Evolutionary conservation across 2,888 invertebrate genomes (phyloP), one percentile per base, ranked within the genome.

Genomic region (Torymus tubicola): DNA sequence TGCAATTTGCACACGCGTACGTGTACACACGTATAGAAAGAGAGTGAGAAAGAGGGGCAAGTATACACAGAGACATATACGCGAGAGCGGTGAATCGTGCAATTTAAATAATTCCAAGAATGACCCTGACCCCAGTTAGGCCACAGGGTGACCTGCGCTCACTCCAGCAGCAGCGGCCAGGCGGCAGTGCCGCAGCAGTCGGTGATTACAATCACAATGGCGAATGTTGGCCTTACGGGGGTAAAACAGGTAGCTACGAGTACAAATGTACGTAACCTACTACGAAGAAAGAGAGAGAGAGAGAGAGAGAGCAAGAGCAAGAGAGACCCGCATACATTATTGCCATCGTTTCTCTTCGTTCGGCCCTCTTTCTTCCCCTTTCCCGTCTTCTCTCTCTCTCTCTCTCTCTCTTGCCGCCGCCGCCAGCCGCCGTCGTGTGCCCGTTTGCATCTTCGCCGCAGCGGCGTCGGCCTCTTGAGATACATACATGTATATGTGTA

Each of bases 201-300:
- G 83, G 84, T 78, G 87, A 87, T 87, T 87, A 86, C 84, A 87
- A 87, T 87, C 86, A 87, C 87, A 87, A 88, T 88, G 85, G 85
- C 80, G 65, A 83, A 50, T 64, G 78, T 24, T 60, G 61, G 74
- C 75, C 64, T 76, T 64, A 65, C 81, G 82, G 78, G 87, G 87
- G 87, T 85, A 87, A 87, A 87, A 87, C 87, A 87, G 87, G 87
- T 87, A 87, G 87, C 87, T 82, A 82, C 82, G 82, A 82, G 82
- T 82, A 82, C 82, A 82, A 82, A 82, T 80, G 82, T 82, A 82
- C 72, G 76, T 74, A 80, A 76, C 78, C 81, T 79, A 75, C 77
- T 77, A 69, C 72, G 70, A 65, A 13, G 13, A 12, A 52, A 71
- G 64, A 65, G 31, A 57, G 69, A 57, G 18, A 69, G 21, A 55